phyloP scores from a whole-genome alignment of 2,113 vertebrate species.

The Vidua chalybeata region DNA sequence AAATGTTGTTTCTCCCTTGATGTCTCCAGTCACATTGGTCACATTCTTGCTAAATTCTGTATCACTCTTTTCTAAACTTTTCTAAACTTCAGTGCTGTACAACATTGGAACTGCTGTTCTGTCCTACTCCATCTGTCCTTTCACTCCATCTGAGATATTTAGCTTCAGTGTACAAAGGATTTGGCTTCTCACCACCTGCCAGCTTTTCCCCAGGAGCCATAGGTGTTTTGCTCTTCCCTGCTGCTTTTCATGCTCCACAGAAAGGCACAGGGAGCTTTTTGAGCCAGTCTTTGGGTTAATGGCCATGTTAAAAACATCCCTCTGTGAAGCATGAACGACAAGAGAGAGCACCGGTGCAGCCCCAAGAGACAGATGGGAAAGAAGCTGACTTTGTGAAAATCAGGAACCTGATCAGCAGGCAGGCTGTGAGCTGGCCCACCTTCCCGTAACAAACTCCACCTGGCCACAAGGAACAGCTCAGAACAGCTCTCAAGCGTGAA shows the following conservation, averaged over 20 bases:
- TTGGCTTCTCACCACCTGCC: background rate
- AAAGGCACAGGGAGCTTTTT: background rate
- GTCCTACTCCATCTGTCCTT: background rate
- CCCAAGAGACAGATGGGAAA: background rate
- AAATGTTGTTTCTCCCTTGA: background rate
- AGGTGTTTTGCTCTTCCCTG: background rate
- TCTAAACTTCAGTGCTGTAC: background rate
- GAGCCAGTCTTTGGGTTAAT: background rate
- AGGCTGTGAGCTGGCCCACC: background rate
- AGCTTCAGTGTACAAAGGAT: background rate
- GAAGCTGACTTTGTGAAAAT: background rate
- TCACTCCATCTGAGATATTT: background rate
- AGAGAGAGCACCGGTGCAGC: background rate
- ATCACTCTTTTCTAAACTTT: background rate
- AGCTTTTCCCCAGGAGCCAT: background rate
- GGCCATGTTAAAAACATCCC: background rate
- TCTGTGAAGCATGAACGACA: constrained; percentile 18
- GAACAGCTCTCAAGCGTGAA: background rate
- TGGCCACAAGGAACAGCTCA: background rate
- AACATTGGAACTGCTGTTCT: background rate
- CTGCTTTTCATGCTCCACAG: background rate
- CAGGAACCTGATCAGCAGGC: background rate
- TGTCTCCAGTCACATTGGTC: background rate
- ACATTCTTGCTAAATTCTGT: background rate
- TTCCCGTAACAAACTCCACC: background rate